Evolutionary conservation across 2,797 vertebrate genomes (phyloP).

Genomic region (Martes flavigula): DNA sequence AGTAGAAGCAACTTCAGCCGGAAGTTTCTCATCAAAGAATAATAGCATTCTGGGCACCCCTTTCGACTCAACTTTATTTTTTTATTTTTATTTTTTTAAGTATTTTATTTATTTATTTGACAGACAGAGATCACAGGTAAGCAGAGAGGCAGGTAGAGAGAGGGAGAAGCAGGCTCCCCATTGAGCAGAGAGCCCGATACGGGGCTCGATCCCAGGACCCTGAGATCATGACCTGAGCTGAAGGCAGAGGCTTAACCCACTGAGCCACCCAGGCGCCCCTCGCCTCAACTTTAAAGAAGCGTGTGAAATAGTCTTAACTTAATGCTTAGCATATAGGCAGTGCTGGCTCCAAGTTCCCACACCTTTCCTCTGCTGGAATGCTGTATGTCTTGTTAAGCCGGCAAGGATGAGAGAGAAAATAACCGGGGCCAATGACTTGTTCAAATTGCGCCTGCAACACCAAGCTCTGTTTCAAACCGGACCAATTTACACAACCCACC

Average conservation of each 20-base stretch:
- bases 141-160: no score
- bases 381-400: neutral
- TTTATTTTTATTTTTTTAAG: no score
- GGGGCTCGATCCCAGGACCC: no score
- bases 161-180: no score
- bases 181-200: no score
- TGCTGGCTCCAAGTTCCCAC: neutral
- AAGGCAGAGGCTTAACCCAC: no score
- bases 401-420: neutral
- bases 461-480: constrained; percentile 7
- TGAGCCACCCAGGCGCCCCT: neutral
- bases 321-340: neutral
- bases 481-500: neutral
- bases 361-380: neutral
- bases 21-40: neutral
- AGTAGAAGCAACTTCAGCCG: constrained; percentile 14
- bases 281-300: neutral
- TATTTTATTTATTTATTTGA: no score
- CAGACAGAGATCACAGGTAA: no score
- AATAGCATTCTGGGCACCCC: neutral
- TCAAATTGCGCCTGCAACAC: neutral
- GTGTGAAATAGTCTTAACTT: neutral
- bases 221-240: no score
- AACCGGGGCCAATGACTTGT: no score
- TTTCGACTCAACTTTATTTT: neutral